Evolutionary conservation across 2,797 vertebrate genomes (phyloP).

Genomic region (Cyprinella venusta): DNA sequence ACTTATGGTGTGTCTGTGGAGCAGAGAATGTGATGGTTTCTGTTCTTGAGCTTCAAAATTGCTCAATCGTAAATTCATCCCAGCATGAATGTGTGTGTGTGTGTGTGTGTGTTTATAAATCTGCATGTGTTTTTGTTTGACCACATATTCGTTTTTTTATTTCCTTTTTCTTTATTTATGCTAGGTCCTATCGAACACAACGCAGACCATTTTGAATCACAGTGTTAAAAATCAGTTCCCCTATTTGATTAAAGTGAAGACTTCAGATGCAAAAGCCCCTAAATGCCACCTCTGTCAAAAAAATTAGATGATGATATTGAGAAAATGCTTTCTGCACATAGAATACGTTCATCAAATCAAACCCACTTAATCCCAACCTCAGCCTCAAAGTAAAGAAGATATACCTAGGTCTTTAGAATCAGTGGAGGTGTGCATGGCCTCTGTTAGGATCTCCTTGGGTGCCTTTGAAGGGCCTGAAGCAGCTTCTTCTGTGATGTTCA

Average conservation of each 20-base stretch:
- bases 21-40: neutral
- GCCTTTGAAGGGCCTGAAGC: conserved; percentile 69
- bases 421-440: conserved; percentile 64
- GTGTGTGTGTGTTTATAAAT: neutral
- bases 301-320: no score
- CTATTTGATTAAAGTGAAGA: neutral
- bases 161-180: neutral
- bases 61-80: neutral
- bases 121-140: neutral
- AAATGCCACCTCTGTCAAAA: no score
- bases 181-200: neutral
- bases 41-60: neutral
- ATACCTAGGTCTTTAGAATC: conserved; percentile 75
- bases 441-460: conserved; percentile 62
- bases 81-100: neutral
- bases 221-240: neutral
- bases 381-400: conserved; percentile 32
- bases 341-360: no score
- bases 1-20: neutral
- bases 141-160: neutral
- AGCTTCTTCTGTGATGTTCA: conserved; percentile 66
- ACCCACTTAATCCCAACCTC: no score
- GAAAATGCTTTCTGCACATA: no score
- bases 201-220: neutral
- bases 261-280: no score